Evolutionary conservation across 2,797 vertebrate species (phyloP).

Genomic region (Pangasius mekongensis): DNA sequence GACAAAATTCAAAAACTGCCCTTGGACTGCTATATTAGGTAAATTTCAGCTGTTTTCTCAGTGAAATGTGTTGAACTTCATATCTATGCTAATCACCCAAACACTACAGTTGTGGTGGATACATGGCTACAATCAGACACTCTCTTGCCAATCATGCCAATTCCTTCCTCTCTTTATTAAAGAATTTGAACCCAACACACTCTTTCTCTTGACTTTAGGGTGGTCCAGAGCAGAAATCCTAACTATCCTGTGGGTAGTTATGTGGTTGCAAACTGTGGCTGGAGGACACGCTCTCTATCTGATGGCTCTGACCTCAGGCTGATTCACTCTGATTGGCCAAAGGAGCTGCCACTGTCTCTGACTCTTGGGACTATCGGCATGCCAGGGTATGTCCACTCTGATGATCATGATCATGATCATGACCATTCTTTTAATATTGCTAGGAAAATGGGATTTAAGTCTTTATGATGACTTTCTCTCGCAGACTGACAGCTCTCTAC

Average conservation of each 20-base stretch:
- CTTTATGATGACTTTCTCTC: neutral
- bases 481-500: constrained; percentile 85
- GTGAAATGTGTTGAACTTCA: neutral
- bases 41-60: neutral
- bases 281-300: constrained; percentile 83
- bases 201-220: constrained; percentile 64
- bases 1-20: neutral
- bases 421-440: neutral
- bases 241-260: constrained; percentile 74
- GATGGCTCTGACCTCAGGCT: constrained; percentile 70
- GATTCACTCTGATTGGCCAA: constrained; percentile 79
- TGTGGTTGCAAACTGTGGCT: constrained; percentile 73
- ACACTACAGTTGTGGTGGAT: neutral
- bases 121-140: neutral
- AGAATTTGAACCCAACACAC: neutral
- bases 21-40: neutral
- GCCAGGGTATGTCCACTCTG: constrained; percentile 80
- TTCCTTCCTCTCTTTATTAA: neutral
- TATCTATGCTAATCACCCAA: neutral
- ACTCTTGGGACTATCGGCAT: constrained; percentile 85
- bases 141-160: too few species aligned
- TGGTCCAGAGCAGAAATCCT: constrained; percentile 84
- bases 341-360: constrained; percentile 78
- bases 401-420: neutral
- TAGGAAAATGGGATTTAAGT: neutral